phyloP scores from a whole-genome alignment of 2,797 vertebrate species.

The Aldrovandia affinis region DNA sequence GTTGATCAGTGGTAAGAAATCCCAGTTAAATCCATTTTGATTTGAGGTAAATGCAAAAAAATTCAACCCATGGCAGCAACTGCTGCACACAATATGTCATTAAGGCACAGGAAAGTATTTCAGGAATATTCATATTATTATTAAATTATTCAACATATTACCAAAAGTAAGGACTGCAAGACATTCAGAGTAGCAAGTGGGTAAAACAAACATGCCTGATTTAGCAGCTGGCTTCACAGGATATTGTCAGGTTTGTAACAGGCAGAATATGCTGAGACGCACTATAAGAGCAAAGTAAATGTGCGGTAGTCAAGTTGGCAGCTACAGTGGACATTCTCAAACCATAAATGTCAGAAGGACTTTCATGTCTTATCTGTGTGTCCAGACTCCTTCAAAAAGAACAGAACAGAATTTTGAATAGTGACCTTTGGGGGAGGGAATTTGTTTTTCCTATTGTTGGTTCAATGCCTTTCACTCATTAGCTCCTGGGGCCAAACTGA shows the following conservation, averaged over 20 bases:
- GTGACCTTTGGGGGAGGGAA: conserved; percentile 42
- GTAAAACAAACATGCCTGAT: neutral
- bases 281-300: conserved; percentile 8
- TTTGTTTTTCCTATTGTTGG: conserved; percentile 40
- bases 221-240: neutral
- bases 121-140: too few relatives aligned
- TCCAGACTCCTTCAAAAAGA: conserved; percentile 41
- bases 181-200: conserved; percentile 1
- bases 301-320: neutral
- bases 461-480: conserved; percentile 38
- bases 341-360: conserved; percentile 52
- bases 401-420: conserved; percentile 38
- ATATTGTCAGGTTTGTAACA: conserved; percentile 7
- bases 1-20: too few relatives aligned
- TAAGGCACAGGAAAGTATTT: neutral
- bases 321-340: conserved; percentile 40
- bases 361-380: conserved; percentile 39
- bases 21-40: too few relatives aligned
- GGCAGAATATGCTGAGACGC: conserved; percentile 9
- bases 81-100: neutral
- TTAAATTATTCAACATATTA: neutral
- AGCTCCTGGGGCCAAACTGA: conserved; percentile 28
- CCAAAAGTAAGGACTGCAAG: neutral
- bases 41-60: too few relatives aligned
- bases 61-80: neutral